Conservation (phyloP, 1,140 invertebrate species). For the Aphis gossypii region DNA sequence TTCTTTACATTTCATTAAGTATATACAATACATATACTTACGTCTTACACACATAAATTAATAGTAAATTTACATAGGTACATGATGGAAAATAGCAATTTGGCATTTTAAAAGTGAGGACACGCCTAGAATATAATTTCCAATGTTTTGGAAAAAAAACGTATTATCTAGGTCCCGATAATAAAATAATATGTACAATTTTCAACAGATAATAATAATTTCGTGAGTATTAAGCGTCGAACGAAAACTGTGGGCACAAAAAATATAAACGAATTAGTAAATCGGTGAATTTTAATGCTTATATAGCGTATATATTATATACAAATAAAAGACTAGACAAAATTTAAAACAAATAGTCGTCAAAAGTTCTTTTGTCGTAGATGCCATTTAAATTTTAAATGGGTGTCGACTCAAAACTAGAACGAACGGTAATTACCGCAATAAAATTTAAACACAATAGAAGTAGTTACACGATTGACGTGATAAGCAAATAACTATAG, state of each 20-base stretch:
- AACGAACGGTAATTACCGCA: not conserved
- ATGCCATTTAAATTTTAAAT: not conserved
- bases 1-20: slow-evolving; percentile 24
- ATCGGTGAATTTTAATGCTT: not conserved
- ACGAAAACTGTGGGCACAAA: not conserved
- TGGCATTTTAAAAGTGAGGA: not conserved
- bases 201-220: not conserved
- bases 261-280: not conserved
- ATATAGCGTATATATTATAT: not conserved
- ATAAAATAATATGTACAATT: not conserved
- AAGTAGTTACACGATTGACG: not conserved
- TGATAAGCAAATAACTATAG: not conserved
- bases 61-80: not conserved
- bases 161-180: not conserved
- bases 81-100: not conserved
- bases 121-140: not conserved
- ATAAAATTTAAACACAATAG: slow-evolving; percentile 14
- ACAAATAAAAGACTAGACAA: not conserved
- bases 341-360: not conserved
- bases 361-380: not conserved
- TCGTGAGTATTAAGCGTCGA: not conserved
- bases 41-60: not conserved
- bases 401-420: not conserved
- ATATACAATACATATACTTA: not conserved
- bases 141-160: not conserved